These are phyloP conservation scores for Ichneumoninae sp. DNA, from an alignment of 2,888 invertebrate species.

Conservation along the genomic window DNA sequence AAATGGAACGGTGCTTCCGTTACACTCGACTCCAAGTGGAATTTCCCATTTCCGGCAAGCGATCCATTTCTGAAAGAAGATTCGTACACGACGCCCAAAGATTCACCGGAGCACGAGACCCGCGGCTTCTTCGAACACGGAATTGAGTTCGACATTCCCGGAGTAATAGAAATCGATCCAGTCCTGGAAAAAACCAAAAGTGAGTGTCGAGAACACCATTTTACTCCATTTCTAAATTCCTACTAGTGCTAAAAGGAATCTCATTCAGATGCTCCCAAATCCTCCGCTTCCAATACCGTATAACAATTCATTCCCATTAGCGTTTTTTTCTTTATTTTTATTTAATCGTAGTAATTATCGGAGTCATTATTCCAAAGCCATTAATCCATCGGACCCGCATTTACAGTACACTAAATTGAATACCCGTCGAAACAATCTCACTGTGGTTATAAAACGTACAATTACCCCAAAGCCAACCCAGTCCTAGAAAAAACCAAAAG, in stretches of 20 bases:
- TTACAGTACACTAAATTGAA: not conserved
- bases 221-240: not conserved
- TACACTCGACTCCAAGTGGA: conserved; percentile 6
- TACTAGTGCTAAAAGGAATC: not conserved
- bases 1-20: conserved; percentile 1
- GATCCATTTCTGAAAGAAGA: not conserved
- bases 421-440: not conserved
- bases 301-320: too few relatives aligned
- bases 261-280: too few relatives aligned
- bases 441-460: not conserved
- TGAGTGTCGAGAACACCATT: conserved; percentile 18
- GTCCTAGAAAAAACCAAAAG: not conserved
- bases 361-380: not conserved
- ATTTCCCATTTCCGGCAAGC: not conserved
- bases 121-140: not conserved
- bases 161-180: conserved; percentile 3
- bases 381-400: not conserved
- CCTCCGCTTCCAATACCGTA: too few relatives aligned
- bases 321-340: not conserved
- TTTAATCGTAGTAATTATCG: not conserved
- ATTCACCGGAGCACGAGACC: conserved; percentile 8
- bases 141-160: conserved; percentile 1
- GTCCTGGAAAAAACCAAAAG: conserved; percentile 44
- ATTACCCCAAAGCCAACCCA: not conserved
- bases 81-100: not conserved